Percentiles rank a stretch among this genome's conserved stretches.
Conservation (phyloP, 1,140 invertebrate genomes). For the Halictus rubicundus region DNA sequence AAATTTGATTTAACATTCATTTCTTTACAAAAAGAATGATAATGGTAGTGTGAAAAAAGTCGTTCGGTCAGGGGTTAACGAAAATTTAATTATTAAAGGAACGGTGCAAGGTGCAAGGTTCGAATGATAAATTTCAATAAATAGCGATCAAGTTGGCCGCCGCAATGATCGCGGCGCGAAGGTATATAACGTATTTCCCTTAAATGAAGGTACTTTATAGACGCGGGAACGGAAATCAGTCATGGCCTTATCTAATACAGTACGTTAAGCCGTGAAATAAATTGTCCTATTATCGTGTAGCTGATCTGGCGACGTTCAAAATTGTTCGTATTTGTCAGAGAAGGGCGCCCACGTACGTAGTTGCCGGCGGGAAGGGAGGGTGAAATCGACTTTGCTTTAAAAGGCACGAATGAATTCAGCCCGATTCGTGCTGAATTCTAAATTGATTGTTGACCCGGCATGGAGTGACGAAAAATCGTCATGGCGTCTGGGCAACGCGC, state of each 20-base stretch:
- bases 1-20: no score
- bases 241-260: slow-evolving; percentile 6
- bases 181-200: no score
- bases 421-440: slow-evolving; percentile 61
- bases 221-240: neutral
- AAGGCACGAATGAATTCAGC: slow-evolving; percentile 54
- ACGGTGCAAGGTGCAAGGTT: no score
- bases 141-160: no score
- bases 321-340: slow-evolving; percentile 69
- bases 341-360: slow-evolving; percentile 45
- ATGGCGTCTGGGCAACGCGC: neutral
- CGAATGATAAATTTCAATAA: no score
- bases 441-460: slow-evolving; percentile 43
- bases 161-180: no score
- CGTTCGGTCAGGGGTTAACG: no score
- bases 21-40: no score
- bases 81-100: no score
- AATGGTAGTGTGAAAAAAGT: no score
- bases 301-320: slow-evolving; percentile 60
- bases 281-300: slow-evolving; percentile 61
- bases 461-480: slow-evolving; percentile 50
- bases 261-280: slow-evolving; percentile 48
- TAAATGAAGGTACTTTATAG: no score
- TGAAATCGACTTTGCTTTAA: slow-evolving; percentile 56
- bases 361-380: slow-evolving; percentile 43